A percentile compares a stretch with the other conserved stretches of the same genome.
Conservation (phyloP, 2,113 vertebrate genomes). For the Prietella phreatophila region DNA sequence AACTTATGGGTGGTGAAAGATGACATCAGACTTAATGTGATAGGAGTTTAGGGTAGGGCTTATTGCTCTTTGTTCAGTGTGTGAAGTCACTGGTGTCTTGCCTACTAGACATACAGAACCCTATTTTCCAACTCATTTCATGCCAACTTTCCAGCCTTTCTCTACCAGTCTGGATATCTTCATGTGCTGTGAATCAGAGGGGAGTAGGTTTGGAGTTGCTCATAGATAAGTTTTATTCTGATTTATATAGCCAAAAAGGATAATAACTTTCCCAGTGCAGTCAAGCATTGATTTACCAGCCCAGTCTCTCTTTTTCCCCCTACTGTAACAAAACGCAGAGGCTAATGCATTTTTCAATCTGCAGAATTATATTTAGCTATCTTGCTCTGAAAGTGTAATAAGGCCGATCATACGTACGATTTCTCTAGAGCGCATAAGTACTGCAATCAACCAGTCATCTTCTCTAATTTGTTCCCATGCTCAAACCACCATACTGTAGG, state of each 20-base stretch:
- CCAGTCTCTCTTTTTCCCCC: not conserved
- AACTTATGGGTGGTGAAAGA: conserved; percentile 8
- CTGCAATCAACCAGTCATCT: conserved; percentile 33
- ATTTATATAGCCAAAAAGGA: not conserved
- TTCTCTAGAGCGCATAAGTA: conserved; percentile 15
- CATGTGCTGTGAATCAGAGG: conserved; percentile 22
- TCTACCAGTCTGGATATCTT: conserved; percentile 16
- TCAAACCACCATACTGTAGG: conserved; percentile 14
- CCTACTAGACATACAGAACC: conserved; percentile 19
- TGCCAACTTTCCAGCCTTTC: conserved; percentile 43
- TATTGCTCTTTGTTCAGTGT: conserved; percentile 23
- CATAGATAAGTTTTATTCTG: conserved; percentile 17
- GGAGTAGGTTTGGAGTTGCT: conserved; percentile 19
- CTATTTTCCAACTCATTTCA: conserved; percentile 8
- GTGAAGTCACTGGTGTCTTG: conserved; percentile 22
- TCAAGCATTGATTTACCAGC: not conserved
- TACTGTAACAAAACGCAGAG: not conserved
- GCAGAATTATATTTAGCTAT: conserved; percentile 28
- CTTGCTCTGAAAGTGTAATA: conserved; percentile 18
- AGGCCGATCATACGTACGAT: conserved; percentile 3
- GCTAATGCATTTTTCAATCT: not conserved
- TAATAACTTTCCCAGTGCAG: conserved; percentile 29
- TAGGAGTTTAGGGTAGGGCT: conserved; percentile 27
- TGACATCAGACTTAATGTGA: conserved; percentile 35
- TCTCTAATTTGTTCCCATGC: not conserved